These are phyloP conservation scores for Nothobranchius kuhntae DNA, from an alignment of 2,113 vertebrate genomes.

Conservation along the genomic window DNA sequence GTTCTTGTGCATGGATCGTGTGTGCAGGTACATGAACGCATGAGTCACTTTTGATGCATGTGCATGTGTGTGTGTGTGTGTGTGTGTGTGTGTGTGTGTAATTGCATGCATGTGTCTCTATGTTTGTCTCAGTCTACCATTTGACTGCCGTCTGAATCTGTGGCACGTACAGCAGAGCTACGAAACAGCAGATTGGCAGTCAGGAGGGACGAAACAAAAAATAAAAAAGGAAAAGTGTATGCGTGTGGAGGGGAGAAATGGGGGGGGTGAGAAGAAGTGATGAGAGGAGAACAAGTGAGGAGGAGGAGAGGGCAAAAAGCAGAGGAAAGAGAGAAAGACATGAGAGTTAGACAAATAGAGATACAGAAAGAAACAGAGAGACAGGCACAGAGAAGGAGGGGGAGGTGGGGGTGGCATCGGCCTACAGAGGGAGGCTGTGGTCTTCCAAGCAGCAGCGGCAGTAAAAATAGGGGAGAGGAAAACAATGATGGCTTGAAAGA, in stretches of 20 bases:
- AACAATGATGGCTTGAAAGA: conserved; percentile 77
- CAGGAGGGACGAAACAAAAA: conserved; percentile 29
- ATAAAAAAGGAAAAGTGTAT: neutral
- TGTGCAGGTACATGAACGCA: conserved; percentile 24
- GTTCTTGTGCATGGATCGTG: conserved; percentile 12
- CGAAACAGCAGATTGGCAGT: conserved; percentile 60
- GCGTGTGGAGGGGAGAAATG: neutral
- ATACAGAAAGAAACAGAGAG: conserved; percentile 52
- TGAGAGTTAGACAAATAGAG: conserved; percentile 63
- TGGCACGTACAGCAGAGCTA: conserved; percentile 69
- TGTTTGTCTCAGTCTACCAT: conserved; percentile 65
- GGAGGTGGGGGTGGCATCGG: conserved; percentile 51
- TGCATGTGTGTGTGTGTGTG: conserved; percentile 55
- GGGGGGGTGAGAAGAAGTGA: conserved; percentile 30
- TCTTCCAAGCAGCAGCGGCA: conserved; percentile 66
- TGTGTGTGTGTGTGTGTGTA: conserved; percentile 57
- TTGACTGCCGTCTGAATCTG: conserved; percentile 73
- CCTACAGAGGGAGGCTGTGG: conserved; percentile 73
- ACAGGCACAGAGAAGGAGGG: conserved; percentile 23
- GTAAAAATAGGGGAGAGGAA: conserved; percentile 75
- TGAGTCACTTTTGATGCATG: conserved; percentile 24
- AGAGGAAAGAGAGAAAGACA: conserved; percentile 34
- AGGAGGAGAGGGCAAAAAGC: conserved; percentile 37
- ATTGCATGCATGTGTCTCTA: conserved; percentile 70
- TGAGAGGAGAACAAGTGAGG: conserved; percentile 30